Base-by-base conservation (phyloP, 2,888 invertebrate genomes). In the Hirudinaria manillensis region DNA sequence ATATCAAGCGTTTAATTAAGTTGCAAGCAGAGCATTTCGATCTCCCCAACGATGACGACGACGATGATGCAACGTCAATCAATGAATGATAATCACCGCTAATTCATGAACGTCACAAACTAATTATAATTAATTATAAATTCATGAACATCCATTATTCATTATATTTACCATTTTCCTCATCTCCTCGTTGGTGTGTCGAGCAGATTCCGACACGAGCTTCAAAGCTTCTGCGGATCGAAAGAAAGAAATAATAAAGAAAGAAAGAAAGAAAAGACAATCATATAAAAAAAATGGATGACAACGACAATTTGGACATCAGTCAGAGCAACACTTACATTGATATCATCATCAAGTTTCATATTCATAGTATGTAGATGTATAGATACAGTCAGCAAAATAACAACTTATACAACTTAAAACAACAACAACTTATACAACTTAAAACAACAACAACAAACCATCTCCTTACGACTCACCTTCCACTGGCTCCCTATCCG, bases 151-250 rank as follows among this genome's bases (percentile, higher is more conserved):
- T 13, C 29, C 10, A 4, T n/a, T 4, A 13, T n/a, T 36, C 10
- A 68, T 7, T 38, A 2, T n/a, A 78, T 77, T 70, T 56, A 79
- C 79, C 74, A 77, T 77, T 75, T 79, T 74, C 53, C 75, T 77
- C 75, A 79, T 79, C 76, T 78, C 78, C 13, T 75, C 73, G 51
- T 79, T 79, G n/a, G 78, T 79, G 55, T 79, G 79, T n/a, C 56
- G 24, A 29, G 79, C 79, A 24, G 79, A 77, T 61, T 76, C 72
- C 19, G 78, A 56, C 19, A 79, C 79, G 29, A 75, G 74, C 45
- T 74, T 71, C 61, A 79, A 67, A 2, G 79, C 79, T 56, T 76
- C 79, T 79, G 77, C 24, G 72, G 29, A 6, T 2, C 1, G 0
- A 27, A 19, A 71, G 19, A 72, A 36, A n/a, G 19, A 38, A 75